phyloP scores from a whole-genome alignment of 2,888 invertebrate species.

The Coelopa pilipes region DNA sequence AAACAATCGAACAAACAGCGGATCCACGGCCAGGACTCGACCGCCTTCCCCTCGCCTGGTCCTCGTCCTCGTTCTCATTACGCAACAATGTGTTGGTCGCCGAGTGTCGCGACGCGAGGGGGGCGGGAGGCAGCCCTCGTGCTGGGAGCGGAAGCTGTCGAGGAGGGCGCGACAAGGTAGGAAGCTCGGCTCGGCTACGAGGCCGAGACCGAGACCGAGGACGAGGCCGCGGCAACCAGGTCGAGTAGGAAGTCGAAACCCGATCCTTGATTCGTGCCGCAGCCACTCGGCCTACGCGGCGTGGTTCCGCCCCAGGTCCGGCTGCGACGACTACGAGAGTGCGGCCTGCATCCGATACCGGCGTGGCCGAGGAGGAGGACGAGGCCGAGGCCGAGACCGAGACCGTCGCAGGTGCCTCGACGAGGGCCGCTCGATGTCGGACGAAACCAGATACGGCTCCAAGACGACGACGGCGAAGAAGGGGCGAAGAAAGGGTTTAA shows the following conservation, averaged over 20 bases:
- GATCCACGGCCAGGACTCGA: too few species aligned
- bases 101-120: background rate
- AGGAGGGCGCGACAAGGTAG: background rate
- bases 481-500: constrained; percentile 24
- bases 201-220: too few species aligned
- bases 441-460: constrained; percentile 25
- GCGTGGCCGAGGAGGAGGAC: background rate
- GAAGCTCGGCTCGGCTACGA: background rate
- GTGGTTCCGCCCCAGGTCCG: constrained; percentile 18
- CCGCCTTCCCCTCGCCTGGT: too few species aligned
- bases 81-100: constrained; percentile 24
- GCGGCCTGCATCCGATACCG: background rate
- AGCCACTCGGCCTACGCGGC: constrained; percentile 22
- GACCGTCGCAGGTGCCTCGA: constrained; percentile 30
- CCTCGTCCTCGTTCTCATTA: constrained; percentile 35
- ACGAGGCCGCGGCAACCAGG: too few species aligned
- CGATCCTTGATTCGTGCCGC: constrained; percentile 66
- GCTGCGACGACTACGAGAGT: background rate
- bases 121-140: background rate
- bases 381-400: background rate
- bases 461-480: constrained; percentile 26
- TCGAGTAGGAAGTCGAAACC: constrained; percentile 63
- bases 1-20: background rate
- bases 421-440: constrained; percentile 17
- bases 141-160: background rate